Base-by-base conservation (phyloP, 2,888 invertebrate species). In the Sphecodes monilicornis region DNA sequence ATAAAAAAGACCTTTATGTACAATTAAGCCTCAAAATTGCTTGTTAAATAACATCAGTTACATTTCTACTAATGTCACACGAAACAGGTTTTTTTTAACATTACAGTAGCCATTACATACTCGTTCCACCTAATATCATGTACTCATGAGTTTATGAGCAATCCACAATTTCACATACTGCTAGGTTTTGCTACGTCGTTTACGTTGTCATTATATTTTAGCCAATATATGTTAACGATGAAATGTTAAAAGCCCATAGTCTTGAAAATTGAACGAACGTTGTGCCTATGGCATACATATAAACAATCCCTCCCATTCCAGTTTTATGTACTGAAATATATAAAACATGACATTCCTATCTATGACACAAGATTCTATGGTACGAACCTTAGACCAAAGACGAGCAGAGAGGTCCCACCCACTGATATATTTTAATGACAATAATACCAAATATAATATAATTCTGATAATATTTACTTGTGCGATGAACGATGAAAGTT, bases 101-200 rank as follows among this genome's bases (percentile, higher is more conserved):
- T 88, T 86, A 71, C 87, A 82, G 89, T 90, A 86, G 89, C 91
- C 90, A 91, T 90, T 90, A 88, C 54, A 54, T 54, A 50, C 80
- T 86, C 88, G 86, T 90, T 90, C 86, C 88, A 87, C 85, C 86
- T 89, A 86, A 84, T 86, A 81, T 83, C 71, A 39, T 71, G 74
- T 70, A 79, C 81, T 84, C 80, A 79, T 76, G 80, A 82, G 54
- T 84, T 82, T 82, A 81, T 82, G 74, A 82, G 78, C 71, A 64
- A 54, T 88, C 73, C 79, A 73, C 82, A 80, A 79, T 85, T 86
- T 84, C 75, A 87, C 85, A 79, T 83, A 80, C 26, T 36, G 32
- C 22, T 76, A 80, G 72, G 66, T 80, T 78, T 80, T 54, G 64
- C 70, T 85, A 86, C 72, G 84, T 76, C 81, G 77, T 88, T 87